Percentiles rank a stretch among this genome's conserved stretches.
Conservation (phyloP, 2,888 invertebrate genomes). For the Lochmaea crataegi region DNA sequence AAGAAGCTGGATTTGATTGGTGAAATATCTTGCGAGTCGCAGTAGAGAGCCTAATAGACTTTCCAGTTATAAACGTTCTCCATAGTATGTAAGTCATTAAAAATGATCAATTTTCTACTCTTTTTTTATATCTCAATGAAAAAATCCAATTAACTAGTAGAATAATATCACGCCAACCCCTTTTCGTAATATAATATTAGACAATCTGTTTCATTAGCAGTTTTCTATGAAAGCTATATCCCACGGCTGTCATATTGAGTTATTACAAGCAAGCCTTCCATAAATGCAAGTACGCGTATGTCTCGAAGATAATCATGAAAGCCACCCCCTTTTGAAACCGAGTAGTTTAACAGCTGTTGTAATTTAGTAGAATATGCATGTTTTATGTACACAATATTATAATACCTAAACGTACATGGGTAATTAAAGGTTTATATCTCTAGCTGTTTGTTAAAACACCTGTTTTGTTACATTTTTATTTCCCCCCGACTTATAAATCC, state of each 20-base stretch:
- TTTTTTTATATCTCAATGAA: neutral
- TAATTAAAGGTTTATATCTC: conserved; percentile 52
- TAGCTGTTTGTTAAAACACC: conserved; percentile 39
- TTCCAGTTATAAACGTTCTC: too few relatives aligned
- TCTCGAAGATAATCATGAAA: conserved; percentile 29
- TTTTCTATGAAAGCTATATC: neutral
- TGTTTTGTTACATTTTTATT: conserved; percentile 40
- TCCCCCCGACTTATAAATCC: conserved; percentile 32
- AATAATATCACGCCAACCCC: conserved; percentile 3
- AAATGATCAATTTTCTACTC: neutral
- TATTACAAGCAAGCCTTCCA: conserved; percentile 6
- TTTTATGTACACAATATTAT: conserved; percentile 12
- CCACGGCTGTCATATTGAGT: conserved; percentile 11
- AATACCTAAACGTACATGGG: conserved; percentile 18
- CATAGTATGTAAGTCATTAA: neutral
- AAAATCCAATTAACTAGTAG: neutral
- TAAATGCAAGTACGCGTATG: neutral
- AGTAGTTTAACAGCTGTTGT: conserved; percentile 41
- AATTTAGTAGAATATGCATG: conserved; percentile 17
- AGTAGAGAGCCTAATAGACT: too few relatives aligned
- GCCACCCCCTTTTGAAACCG: conserved; percentile 28
- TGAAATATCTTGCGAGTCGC: too few relatives aligned
- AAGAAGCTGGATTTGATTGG: too few relatives aligned
- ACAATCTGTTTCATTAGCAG: conserved; percentile 3
- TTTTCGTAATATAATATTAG: neutral